These are phyloP conservation scores for Chlorops oryzae DNA, from an alignment of 1,140 invertebrate species.

Conservation along the genomic window DNA sequence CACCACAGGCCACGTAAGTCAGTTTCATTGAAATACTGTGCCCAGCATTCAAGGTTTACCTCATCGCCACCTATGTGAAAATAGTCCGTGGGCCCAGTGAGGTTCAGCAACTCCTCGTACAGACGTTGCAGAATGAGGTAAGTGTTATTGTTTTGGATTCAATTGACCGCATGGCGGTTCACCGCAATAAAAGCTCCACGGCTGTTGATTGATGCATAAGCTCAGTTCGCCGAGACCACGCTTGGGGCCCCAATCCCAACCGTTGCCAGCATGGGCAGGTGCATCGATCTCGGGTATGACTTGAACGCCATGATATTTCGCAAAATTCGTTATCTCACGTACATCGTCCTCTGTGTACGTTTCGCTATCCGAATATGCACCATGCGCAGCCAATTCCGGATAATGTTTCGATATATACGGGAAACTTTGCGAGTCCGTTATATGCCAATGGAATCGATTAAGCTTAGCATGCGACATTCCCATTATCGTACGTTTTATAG, in stretches of 20 bases:
- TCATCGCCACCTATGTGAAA: conserved; percentile 83
- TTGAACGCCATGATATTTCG: conserved; percentile 62
- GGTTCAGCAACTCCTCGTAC: conserved; percentile 61
- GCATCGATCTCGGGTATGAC: conserved; percentile 65
- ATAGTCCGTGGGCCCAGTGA: conserved; percentile 60
- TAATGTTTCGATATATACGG: conserved; percentile 63
- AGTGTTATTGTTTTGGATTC: conserved; percentile 69
- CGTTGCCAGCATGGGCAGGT: conserved; percentile 73
- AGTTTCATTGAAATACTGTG: conserved; percentile 64
- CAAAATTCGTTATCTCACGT: conserved; percentile 59
- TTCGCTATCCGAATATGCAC: conserved; percentile 65
- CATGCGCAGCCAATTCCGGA: conserved; percentile 65
- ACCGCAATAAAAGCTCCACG: conserved; percentile 70
- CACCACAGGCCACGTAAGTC: conserved; percentile 71
- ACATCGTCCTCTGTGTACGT: conserved; percentile 66
- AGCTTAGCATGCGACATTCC: conserved; percentile 74
- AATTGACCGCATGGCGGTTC: conserved; percentile 79
- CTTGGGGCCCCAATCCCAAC: conserved; percentile 69
- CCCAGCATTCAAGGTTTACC: conserved; percentile 71
- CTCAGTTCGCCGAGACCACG: conserved; percentile 62
- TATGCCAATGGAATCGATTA: conserved; percentile 82
- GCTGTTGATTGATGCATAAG: conserved; percentile 67
- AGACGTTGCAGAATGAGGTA: conserved; percentile 63
- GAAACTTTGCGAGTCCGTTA: conserved; percentile 78
- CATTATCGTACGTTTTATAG: conserved; percentile 66